A percentile compares a stretch with the other conserved stretches of the same genome.
phyloP scores from a whole-genome alignment of 2,797 vertebrate genomes.

The Sebastes vulpes region DNA sequence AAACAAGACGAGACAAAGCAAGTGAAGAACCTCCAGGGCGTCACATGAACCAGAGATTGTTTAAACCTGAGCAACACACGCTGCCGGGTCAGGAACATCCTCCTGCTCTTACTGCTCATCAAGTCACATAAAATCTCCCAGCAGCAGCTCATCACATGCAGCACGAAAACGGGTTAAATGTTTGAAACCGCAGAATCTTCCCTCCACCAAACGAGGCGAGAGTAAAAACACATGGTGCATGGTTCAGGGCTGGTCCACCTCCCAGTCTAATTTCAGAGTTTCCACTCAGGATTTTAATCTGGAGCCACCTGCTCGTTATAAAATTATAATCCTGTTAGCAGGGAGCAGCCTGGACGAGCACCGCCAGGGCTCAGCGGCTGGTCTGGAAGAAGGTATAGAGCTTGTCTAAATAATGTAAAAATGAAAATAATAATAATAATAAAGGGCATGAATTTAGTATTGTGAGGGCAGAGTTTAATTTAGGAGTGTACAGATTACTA shows the following conservation, averaged over 20 bases:
- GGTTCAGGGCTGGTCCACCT: slow-evolving; percentile 5
- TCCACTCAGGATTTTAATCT: slow-evolving; percentile 31
- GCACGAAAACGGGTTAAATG: background rate
- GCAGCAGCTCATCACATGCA: background rate
- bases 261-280: slow-evolving; percentile 23
- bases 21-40: background rate
- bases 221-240: slow-evolving; percentile 1
- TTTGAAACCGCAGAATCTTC: background rate
- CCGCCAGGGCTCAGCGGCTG: background rate
- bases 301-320: slow-evolving; percentile 57
- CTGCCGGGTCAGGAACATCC: background rate
- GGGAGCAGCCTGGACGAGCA: slow-evolving; percentile 3
- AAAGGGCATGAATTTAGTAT: background rate
- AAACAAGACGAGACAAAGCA: background rate
- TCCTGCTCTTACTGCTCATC: background rate
- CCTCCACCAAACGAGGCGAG: background rate
- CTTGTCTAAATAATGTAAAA: background rate
- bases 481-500: background rate
- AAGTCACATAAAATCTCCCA: background rate
- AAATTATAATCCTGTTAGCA: slow-evolving; percentile 57
- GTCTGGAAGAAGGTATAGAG: background rate
- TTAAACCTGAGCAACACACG: background rate
- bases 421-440: background rate
- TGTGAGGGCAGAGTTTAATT: background rate
- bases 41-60: background rate